A percentile compares a stretch with the other conserved stretches of the same genome.
Evolutionary conservation across 2,888 invertebrate species (phyloP).

Genomic region (Protonemura montana): DNA sequence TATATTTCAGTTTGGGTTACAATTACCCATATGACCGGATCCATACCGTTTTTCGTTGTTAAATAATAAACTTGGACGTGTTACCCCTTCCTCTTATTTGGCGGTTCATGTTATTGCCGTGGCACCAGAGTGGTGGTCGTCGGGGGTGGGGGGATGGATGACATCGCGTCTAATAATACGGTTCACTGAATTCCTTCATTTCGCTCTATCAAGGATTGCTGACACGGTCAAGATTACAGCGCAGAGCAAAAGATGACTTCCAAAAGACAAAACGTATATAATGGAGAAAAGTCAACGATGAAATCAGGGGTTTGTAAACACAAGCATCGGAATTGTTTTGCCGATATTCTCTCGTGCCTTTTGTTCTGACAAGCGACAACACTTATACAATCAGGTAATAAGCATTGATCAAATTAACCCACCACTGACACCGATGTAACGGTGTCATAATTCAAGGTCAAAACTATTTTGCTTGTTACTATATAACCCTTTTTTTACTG

Average conservation of each 20-base stretch:
- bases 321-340: neutral
- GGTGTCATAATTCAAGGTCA: too few species aligned
- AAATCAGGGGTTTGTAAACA: slow-evolving; percentile 3
- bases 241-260: slow-evolving; percentile 31
- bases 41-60: slow-evolving; percentile 13
- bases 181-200: slow-evolving; percentile 36
- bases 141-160: slow-evolving; percentile 7
- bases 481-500: too few species aligned
- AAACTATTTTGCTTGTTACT: too few species aligned
- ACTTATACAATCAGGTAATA: neutral
- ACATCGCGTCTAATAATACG: slow-evolving; percentile 38
- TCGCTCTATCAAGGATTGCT: slow-evolving; percentile 34
- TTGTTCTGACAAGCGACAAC: neutral
- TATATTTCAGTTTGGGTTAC: slow-evolving; percentile 13
- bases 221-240: slow-evolving; percentile 37
- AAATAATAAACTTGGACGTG: slow-evolving; percentile 1
- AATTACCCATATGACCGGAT: slow-evolving; percentile 17
- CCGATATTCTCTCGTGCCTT: neutral
- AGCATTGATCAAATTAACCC: neutral
- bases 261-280: slow-evolving; percentile 29
- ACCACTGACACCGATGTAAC: neutral
- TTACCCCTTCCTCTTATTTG: neutral
- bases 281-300: slow-evolving; percentile 20
- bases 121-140: neutral
- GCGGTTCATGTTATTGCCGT: neutral